Conservation (phyloP, 1,140 invertebrate species). For the Pogonus chalceus region DNA sequence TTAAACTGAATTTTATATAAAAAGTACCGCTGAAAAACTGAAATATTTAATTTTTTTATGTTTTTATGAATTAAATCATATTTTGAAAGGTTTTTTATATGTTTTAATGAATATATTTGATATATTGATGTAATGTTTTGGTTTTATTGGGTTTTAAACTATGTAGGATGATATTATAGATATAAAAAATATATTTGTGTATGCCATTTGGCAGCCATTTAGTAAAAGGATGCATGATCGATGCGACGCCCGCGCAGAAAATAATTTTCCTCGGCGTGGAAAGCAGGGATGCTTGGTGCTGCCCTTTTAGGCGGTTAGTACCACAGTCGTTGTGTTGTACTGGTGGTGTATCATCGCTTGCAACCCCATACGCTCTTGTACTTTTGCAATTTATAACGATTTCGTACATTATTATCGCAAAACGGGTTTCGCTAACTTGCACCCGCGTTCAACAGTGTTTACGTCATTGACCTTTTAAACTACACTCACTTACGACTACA, state of each 20-base stretch:
- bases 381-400: conserved; percentile 4
- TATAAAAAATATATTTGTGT: too few species aligned
- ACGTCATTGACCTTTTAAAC: conserved; percentile 5
- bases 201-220: too few species aligned
- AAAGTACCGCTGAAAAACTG: too few species aligned
- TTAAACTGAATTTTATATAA: too few species aligned
- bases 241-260: neutral
- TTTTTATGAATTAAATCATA: too few species aligned
- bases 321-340: neutral
- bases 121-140: too few species aligned
- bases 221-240: neutral
- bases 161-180: too few species aligned
- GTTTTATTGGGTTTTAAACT: too few species aligned
- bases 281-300: too few species aligned
- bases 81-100: too few species aligned
- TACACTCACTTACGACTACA: neutral
- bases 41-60: too few species aligned
- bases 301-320: neutral
- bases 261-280: neutral
- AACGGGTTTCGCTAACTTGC: neutral
- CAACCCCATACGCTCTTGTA: neutral
- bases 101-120: too few species aligned
- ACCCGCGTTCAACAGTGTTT: neutral
- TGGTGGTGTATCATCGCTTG: neutral
- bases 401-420: neutral